Conservation (phyloP, 2,113 vertebrate species). For the human region DNA sequence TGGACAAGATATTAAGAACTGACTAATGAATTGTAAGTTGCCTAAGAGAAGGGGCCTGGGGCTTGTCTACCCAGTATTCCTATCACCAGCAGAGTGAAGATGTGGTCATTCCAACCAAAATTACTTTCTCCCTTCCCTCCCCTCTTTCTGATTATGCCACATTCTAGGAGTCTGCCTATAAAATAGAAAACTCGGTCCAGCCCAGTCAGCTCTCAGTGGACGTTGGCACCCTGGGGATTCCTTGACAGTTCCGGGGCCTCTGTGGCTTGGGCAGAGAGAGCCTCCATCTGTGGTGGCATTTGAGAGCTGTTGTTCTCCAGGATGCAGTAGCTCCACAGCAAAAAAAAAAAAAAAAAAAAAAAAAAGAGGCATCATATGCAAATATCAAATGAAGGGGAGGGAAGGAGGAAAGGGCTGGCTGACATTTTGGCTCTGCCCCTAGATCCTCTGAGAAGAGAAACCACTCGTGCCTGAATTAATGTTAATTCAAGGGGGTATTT, state of each 20-base stretch:
- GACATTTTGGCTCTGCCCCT: background rate
- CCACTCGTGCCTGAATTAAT: background rate
- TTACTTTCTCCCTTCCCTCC: background rate
- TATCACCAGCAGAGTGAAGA: background rate
- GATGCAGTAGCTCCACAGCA: background rate
- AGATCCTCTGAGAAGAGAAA: background rate
- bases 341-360: background rate
- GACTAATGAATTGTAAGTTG: background rate
- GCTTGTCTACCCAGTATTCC: background rate
- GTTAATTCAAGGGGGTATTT: constrained; percentile 49
- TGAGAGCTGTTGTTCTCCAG: background rate
- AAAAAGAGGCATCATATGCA: background rate
- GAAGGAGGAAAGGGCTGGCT: background rate
- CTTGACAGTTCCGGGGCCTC: too few relatives aligned
- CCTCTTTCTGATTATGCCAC: background rate
- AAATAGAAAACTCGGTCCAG: background rate
- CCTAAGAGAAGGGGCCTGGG: background rate
- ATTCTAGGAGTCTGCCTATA: background rate
- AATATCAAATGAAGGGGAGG: background rate
- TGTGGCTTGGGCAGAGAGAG: background rate
- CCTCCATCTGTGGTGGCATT: background rate
- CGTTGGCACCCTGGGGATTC: background rate
- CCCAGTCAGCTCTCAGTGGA: background rate
- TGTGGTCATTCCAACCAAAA: background rate
- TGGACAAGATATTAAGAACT: background rate